Conservation (phyloP, 2,797 vertebrate genomes). For the Carcharodon carcharias region DNA sequence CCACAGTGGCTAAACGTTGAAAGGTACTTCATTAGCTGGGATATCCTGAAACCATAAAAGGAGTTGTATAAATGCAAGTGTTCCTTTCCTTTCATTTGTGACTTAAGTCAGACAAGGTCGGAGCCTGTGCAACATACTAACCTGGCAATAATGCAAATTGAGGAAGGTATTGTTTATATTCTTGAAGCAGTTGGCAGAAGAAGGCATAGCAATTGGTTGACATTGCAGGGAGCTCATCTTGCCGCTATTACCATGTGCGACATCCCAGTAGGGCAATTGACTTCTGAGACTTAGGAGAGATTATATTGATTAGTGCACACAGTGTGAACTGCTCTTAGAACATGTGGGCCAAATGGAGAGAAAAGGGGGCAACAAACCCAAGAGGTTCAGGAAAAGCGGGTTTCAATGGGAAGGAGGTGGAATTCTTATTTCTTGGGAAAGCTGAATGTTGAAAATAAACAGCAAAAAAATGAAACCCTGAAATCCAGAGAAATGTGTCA, state of each 20-base stretch:
- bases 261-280: neutral
- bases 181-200: neutral
- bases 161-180: neutral
- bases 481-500: neutral
- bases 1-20: neutral
- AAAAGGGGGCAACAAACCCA: neutral
- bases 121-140: neutral
- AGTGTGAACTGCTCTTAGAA: neutral
- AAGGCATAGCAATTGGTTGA: neutral
- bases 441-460: neutral
- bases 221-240: neutral
- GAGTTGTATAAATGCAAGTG: neutral
- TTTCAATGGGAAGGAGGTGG: neutral
- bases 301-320: neutral
- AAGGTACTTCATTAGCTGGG: neutral
- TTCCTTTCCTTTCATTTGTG: neutral
- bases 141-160: neutral
- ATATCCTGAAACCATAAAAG: neutral
- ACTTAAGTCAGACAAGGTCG: neutral
- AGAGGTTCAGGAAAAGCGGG: neutral
- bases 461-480: neutral
- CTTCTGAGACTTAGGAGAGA: neutral
- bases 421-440: neutral
- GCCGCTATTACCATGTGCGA: neutral
- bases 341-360: neutral